phyloP scores from a whole-genome alignment of 2,113 vertebrate species.

The Ceyx melanurus region DNA sequence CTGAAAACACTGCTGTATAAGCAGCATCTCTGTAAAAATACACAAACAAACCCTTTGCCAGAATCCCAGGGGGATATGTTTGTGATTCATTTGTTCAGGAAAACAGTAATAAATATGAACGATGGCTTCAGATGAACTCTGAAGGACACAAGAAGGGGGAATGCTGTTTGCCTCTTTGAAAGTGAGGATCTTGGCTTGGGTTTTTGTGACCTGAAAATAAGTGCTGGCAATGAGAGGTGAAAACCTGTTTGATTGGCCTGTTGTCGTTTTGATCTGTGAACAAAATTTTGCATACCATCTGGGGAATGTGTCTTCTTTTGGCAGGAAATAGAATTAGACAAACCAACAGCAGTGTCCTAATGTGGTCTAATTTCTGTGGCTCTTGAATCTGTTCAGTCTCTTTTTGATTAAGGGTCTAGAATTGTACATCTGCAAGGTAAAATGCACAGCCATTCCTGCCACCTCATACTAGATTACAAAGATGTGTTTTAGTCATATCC shows the following conservation, averaged over 20 bases:
- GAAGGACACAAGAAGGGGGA: neutral
- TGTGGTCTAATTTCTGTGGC: neutral
- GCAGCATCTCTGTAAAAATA: neutral
- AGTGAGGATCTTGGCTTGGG: constrained; percentile 50
- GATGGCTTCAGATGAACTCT: constrained; percentile 13
- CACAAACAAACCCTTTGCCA: neutral
- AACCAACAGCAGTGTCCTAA: neutral
- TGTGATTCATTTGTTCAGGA: constrained; percentile 23
- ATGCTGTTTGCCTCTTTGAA: constrained; percentile 40
- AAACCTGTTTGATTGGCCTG: constrained; percentile 43
- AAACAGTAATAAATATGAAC: neutral
- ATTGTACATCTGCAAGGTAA: neutral
- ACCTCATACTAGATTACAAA: neutral
- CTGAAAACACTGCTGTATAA: neutral
- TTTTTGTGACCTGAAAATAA: constrained; percentile 56
- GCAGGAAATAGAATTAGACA: neutral
- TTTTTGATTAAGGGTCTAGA: neutral
- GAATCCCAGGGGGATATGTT: neutral
- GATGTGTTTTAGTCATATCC: neutral
- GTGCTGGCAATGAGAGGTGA: constrained; percentile 39
- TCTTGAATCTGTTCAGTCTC: neutral
- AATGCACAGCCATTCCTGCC: neutral
- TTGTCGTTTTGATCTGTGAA: constrained; percentile 38
- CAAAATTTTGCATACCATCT: constrained; percentile 6
- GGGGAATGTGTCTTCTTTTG: constrained; percentile 16